phyloP scores from a whole-genome alignment of 2,888 invertebrate genomes.

The Autographa pulchrina region DNA sequence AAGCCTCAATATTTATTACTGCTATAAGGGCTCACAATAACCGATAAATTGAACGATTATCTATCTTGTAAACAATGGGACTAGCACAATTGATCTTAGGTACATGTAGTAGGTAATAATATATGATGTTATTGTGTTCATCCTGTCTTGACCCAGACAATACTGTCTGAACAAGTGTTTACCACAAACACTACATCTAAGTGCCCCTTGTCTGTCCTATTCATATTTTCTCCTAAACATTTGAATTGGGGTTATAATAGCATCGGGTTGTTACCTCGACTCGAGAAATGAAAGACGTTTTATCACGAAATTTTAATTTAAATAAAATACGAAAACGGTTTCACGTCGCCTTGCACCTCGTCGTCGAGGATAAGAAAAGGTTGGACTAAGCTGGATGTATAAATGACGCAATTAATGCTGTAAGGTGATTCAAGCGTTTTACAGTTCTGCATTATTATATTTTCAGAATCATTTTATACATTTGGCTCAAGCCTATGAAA shows the following conservation, averaged over 20 bases:
- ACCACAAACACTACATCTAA: conserved; percentile 23
- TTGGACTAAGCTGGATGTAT: conserved; percentile 9
- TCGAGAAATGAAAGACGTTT: conserved; percentile 7
- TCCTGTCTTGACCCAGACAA: conserved; percentile 26
- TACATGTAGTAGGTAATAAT: neutral
- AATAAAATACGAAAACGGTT: conserved; percentile 7
- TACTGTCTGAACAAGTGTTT: conserved; percentile 25
- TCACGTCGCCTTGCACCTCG: neutral
- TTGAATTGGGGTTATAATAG: conserved; percentile 10
- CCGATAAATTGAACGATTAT: conserved; percentile 17
- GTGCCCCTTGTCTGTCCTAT: conserved; percentile 25
- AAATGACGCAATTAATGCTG: conserved; percentile 10
- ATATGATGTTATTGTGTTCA: conserved; percentile 24
- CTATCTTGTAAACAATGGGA: conserved; percentile 20
- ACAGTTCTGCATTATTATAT: neutral
- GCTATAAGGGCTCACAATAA: neutral
- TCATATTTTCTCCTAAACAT: conserved; percentile 20
- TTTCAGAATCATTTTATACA: neutral
- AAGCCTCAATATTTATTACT: neutral
- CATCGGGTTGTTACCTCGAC: neutral
- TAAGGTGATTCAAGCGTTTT: conserved; percentile 8
- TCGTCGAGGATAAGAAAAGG: neutral
- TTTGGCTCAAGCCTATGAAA: too few relatives aligned
- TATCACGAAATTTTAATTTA: conserved; percentile 13
- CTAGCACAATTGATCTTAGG: conserved; percentile 13